These are phyloP conservation scores for Latheticus oryzae DNA, from an alignment of 2,888 invertebrate genomes.

Conservation along the genomic window DNA sequence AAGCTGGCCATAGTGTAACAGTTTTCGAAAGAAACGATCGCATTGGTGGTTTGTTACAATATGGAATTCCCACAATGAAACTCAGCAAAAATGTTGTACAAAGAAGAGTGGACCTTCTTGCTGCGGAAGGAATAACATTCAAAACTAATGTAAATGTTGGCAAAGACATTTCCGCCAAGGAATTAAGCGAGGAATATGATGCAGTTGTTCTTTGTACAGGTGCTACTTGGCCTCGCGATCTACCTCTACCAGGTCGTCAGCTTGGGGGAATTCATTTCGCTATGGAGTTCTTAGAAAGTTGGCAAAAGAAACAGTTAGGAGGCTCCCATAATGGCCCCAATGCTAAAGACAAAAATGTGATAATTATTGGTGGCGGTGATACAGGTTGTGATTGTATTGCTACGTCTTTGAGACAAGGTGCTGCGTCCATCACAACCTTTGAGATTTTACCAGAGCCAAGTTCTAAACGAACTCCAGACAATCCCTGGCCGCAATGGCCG, in stretches of 20 bases:
- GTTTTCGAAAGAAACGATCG: constrained; percentile 98
- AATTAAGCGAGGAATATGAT: constrained; percentile 76
- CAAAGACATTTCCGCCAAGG: constrained; percentile 85
- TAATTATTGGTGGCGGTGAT: constrained; percentile 90
- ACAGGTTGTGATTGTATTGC: constrained; percentile 98
- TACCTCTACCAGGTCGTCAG: constrained; percentile 84
- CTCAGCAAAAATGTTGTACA: constrained; percentile 94
- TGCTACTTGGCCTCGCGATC: constrained; percentile 96
- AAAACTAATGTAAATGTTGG: constrained; percentile 92
- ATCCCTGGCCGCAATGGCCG: constrained; percentile 99
- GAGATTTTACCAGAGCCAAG: constrained; percentile 97
- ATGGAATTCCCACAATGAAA: constrained; percentile 99
- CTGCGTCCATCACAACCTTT: constrained; percentile 90
- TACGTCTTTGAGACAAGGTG: constrained; percentile 94
- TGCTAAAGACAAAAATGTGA: constrained; percentile 94
- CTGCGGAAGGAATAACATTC: constrained; percentile 87
- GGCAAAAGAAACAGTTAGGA: constrained; percentile 95
- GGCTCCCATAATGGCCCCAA: constrained; percentile 69
- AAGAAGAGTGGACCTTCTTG: constrained; percentile 85
- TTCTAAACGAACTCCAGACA: constrained; percentile 81
- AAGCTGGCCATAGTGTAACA: constrained; percentile 95
- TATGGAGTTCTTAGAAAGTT: constrained; percentile 96
- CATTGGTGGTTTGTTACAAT: constrained; percentile 93
- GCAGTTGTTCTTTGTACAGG: constrained; percentile 92
- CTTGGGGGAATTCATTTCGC: constrained; percentile 96